phyloP scores from a whole-genome alignment of 2,888 invertebrate species.

The Coecobrya sp. region DNA sequence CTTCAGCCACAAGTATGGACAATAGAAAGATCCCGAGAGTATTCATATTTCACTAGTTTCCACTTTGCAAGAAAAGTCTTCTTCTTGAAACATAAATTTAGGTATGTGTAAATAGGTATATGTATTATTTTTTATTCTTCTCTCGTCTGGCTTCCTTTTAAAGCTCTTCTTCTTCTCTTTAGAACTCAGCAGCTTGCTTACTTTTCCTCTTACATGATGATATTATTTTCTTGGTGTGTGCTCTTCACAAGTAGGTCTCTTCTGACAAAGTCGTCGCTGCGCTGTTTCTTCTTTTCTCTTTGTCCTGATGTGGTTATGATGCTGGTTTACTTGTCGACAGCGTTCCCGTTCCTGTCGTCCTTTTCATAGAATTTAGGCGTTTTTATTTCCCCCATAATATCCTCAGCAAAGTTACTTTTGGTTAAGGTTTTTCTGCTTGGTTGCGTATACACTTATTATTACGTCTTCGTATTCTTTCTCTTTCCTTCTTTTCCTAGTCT shows the following conservation, averaged over 20 bases:
- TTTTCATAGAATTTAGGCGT: conserved; percentile 55
- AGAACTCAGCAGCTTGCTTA: conserved; percentile 26
- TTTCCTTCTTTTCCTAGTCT: conserved; percentile 33
- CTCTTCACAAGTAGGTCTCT: conserved; percentile 30
- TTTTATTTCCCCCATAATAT: conserved; percentile 65
- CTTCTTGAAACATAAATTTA: conserved; percentile 67
- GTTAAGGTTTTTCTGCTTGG: conserved; percentile 62
- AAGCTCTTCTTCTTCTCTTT: conserved; percentile 18
- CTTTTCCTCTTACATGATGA: conserved; percentile 36
- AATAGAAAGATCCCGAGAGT: conserved; percentile 85
- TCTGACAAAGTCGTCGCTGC: background rate
- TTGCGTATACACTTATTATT: background rate
- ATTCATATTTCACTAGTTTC: conserved; percentile 85
- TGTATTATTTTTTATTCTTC: background rate
- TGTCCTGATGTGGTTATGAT: conserved; percentile 47
- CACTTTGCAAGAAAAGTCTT: conserved; percentile 70
- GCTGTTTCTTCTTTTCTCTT: conserved; percentile 29
- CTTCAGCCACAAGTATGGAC: conserved; percentile 84
- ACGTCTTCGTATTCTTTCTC: conserved; percentile 8
- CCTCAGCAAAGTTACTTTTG: conserved; percentile 60
- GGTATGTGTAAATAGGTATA: background rate
- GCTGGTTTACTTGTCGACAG: conserved; percentile 22
- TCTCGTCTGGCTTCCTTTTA: conserved; percentile 21
- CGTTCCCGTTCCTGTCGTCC: conserved; percentile 40
- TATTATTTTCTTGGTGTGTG: conserved; percentile 38